A percentile compares a stretch with the other conserved stretches of the same genome.
Evolutionary conservation across 2,888 invertebrate species (phyloP).

Genomic region (Zhengitettix transpicula): DNA sequence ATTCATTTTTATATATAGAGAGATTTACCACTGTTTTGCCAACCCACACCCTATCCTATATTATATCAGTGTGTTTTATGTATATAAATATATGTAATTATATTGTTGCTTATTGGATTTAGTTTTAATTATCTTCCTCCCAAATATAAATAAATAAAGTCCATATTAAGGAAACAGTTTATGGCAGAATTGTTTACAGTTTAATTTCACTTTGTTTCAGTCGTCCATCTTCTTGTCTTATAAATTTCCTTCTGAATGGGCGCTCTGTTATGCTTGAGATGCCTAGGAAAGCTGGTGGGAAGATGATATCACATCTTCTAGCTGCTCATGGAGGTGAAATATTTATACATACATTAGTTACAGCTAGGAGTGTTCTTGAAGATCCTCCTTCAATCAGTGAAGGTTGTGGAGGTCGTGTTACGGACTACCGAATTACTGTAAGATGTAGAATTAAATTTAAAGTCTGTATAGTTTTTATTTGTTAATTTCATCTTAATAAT

Average conservation of each 20-base stretch:
- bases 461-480: neutral
- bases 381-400: constrained; percentile 92
- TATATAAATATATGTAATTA: too few species aligned
- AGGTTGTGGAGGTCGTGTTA: constrained; percentile 83
- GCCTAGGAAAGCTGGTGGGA: constrained; percentile 60
- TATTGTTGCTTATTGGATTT: too few species aligned
- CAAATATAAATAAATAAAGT: too few species aligned
- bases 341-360: constrained; percentile 82
- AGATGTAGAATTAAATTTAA: constrained; percentile 4
- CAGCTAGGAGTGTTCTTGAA: constrained; percentile 69
- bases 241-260: constrained; percentile 91
- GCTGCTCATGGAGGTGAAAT: constrained; percentile 92
- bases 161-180: too few species aligned
- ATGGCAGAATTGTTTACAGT: too few species aligned
- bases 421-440: constrained; percentile 65
- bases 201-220: constrained; percentile 28
- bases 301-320: constrained; percentile 81
- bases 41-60: too few species aligned
- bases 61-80: too few species aligned
- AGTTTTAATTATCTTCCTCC: too few species aligned
- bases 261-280: constrained; percentile 85
- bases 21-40: too few species aligned
- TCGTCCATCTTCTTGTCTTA: constrained; percentile 89
- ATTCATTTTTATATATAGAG: too few species aligned
- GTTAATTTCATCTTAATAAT: neutral